These are phyloP conservation scores for Quadroppia sp. DNA, from an alignment of 2,888 invertebrate genomes.

Conservation along the genomic window DNA sequence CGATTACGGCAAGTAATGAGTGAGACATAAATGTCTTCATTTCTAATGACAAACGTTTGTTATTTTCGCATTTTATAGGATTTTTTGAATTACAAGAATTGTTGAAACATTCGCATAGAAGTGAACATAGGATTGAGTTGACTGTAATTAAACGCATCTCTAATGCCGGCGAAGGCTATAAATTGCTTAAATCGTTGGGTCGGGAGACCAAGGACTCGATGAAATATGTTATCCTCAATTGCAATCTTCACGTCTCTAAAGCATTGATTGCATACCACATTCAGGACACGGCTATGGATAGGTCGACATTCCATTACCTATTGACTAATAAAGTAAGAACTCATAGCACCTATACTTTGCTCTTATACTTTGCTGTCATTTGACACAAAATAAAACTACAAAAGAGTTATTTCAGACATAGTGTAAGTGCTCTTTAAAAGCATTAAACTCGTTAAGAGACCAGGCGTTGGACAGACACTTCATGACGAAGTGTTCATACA, in stretches of 20 bases:
- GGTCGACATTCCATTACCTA: constrained; percentile 27
- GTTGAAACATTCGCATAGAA: constrained; percentile 32
- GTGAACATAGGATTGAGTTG: constrained; percentile 20
- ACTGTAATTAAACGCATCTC: constrained; percentile 10
- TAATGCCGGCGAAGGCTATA: constrained; percentile 28
- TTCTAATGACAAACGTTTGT: neutral
- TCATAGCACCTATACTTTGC: neutral
- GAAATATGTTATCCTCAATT: constrained; percentile 36
- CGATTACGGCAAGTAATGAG: constrained; percentile 26
- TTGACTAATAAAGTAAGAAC: constrained; percentile 11
- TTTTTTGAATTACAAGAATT: constrained; percentile 26
- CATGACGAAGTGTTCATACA: no score
- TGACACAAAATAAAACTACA: neutral
- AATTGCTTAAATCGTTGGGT: constrained; percentile 24
- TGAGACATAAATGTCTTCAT: neutral
- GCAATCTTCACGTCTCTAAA: constrained; percentile 29
- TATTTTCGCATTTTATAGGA: neutral
- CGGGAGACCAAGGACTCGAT: constrained; percentile 14
- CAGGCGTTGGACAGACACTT: no score
- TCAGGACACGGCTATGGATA: constrained; percentile 35
- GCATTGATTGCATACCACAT: constrained; percentile 27
- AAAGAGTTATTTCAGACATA: no score
- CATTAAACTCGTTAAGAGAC: no score
- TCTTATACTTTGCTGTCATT: neutral
- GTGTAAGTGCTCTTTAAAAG: no score